These are phyloP conservation scores for Nipponia nippon DNA, from an alignment of 2,113 vertebrate genomes.

Conservation along the genomic window DNA sequence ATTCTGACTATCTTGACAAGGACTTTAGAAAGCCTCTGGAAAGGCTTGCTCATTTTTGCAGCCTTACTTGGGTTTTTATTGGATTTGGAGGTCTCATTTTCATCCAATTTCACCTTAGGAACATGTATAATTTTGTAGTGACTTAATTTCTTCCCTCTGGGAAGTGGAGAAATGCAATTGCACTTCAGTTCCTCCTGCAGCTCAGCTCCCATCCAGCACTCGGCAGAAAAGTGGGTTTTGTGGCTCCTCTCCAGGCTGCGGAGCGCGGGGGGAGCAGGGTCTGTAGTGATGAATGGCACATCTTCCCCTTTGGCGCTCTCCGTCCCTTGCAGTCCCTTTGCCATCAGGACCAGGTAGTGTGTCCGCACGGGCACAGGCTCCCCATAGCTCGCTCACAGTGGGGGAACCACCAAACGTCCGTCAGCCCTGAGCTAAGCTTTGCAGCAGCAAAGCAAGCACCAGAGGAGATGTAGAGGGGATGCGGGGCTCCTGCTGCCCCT, in stretches of 20 bases:
- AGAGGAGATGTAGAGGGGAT: not conserved
- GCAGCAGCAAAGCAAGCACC: not conserved
- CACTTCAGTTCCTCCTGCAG: not conserved
- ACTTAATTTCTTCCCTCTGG: not conserved
- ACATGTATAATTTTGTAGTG: not conserved
- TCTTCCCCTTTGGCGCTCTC: not conserved
- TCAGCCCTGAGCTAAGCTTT: not conserved
- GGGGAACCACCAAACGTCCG: fast-evolving
- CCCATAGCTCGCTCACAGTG: fast-evolving
- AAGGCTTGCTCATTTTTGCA: not conserved
- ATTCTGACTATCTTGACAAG: not conserved
- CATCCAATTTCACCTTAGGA: not conserved
- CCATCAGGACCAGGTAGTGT: fast-evolving
- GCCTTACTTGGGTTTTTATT: not conserved
- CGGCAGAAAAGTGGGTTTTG: fast-evolving
- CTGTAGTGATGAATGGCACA: fast-evolving
- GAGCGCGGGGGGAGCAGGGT: fast-evolving
- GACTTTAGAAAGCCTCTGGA: not conserved
- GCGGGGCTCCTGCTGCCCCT: not conserved
- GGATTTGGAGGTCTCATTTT: not conserved
- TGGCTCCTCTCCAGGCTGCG: not conserved
- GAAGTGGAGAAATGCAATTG: not conserved
- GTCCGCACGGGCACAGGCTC: fast-evolving
- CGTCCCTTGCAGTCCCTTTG: not conserved
- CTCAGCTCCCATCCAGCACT: not conserved